phyloP scores from a whole-genome alignment of 2,888 invertebrate genomes.

The Nineta flava region DNA sequence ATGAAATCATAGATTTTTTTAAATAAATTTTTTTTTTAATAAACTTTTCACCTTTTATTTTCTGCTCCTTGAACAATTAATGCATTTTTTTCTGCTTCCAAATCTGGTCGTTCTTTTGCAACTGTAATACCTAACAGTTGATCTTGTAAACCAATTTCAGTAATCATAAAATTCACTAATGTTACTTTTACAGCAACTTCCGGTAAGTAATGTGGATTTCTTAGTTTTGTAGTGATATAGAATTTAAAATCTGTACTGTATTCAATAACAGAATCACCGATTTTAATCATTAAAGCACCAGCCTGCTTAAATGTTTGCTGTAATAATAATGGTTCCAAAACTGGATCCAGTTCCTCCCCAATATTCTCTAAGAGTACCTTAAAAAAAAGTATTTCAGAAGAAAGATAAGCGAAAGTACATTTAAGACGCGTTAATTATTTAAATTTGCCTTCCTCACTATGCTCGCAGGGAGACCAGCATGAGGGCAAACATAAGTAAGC shows the following conservation, averaged over 20 bases:
- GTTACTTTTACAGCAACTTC: constrained; percentile 87
- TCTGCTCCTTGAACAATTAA: constrained; percentile 78
- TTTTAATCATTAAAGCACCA: constrained; percentile 69
- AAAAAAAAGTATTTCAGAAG: not conserved
- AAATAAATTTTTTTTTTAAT: not conserved
- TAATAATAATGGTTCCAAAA: constrained; percentile 75
- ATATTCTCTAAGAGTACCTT: constrained; percentile 78
- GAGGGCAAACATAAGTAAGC: too few relatives aligned
- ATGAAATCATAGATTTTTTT: not conserved
- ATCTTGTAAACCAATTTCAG: constrained; percentile 73
- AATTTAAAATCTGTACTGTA: constrained; percentile 77
- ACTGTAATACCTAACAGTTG: constrained; percentile 82
- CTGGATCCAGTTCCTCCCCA: constrained; percentile 79
- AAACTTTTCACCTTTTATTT: constrained; percentile 38
- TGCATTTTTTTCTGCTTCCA: constrained; percentile 79
- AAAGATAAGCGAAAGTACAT: too few relatives aligned
- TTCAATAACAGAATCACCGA: constrained; percentile 83
- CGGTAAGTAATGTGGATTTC: constrained; percentile 88
- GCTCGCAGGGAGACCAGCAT: too few relatives aligned
- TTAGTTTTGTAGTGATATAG: constrained; percentile 83
- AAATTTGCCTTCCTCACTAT: too few relatives aligned
- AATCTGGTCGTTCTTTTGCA: constrained; percentile 78
- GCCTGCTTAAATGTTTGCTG: constrained; percentile 86
- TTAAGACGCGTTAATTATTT: too few relatives aligned
- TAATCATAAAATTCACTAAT: constrained; percentile 85